Conservation (phyloP, 30 jellyfish, hydroid and myxozoan genomes). For the Hydractinia symbiolongicarpus region DNA sequence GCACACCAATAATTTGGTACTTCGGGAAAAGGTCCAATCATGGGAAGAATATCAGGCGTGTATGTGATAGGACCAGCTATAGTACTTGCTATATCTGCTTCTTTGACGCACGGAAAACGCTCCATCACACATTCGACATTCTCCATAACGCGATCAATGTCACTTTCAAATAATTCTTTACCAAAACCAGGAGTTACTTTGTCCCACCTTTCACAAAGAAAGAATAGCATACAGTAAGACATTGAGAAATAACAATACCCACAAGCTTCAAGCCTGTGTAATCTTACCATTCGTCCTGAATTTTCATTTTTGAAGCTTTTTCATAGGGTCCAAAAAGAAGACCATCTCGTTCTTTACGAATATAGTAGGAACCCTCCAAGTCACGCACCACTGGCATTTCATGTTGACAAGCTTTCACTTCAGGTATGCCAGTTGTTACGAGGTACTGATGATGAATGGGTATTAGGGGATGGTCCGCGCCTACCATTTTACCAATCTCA, state of each 20-base stretch:
- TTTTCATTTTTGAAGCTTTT: slow-evolving; percentile 61
- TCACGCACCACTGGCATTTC: slow-evolving; percentile 93
- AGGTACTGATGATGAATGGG: slow-evolving; percentile 94
- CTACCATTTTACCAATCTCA: slow-evolving; percentile 90
- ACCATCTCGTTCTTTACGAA: slow-evolving; percentile 84
- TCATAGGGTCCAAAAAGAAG: slow-evolving; percentile 92
- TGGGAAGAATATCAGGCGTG: slow-evolving; percentile 97
- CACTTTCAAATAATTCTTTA: slow-evolving; percentile 88
- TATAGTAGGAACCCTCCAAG: slow-evolving; percentile 80
- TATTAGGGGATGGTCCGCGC: slow-evolving; percentile 79
- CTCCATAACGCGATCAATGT: slow-evolving; percentile 90
- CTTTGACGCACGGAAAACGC: slow-evolving; percentile 75
- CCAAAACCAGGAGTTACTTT: slow-evolving; percentile 98
- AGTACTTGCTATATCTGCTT: slow-evolving; percentile 93
- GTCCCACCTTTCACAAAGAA: slow-evolving; percentile 76
- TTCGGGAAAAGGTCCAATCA: slow-evolving; percentile 98
- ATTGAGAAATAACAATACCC: background rate
- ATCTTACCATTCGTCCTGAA: slow-evolving; percentile 86
- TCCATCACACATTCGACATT: slow-evolving; percentile 84
- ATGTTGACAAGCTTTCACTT: slow-evolving; percentile 51
- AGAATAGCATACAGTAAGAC: background rate
- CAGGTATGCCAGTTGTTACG: slow-evolving; percentile 84
- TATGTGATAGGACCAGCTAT: slow-evolving; percentile 98
- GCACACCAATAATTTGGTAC: slow-evolving; percentile 85
- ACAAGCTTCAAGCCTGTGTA: background rate